phyloP scores from a whole-genome alignment of 2,888 invertebrate genomes.

The Apamea sordens region DNA sequence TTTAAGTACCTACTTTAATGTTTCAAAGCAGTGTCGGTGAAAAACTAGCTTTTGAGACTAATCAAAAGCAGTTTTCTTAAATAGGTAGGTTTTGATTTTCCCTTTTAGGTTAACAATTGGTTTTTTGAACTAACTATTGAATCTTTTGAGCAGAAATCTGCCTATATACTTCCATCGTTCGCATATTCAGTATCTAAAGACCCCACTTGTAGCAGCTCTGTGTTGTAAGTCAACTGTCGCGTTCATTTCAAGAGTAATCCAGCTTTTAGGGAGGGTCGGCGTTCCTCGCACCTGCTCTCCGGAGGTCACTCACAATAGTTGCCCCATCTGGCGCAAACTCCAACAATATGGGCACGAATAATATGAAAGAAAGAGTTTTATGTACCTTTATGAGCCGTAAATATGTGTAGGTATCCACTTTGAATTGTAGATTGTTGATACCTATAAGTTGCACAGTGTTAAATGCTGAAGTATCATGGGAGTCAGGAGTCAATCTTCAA shows the following conservation, averaged over 20 bases:
- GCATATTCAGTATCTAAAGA: constrained; percentile 1
- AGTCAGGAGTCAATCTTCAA: background rate
- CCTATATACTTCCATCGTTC: background rate
- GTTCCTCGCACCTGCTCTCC: constrained; percentile 60
- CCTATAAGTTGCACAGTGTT: background rate
- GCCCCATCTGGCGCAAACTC: constrained; percentile 46
- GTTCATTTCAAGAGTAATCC: constrained; percentile 52
- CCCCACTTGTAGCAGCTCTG: constrained; percentile 5
- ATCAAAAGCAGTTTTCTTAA: no score
- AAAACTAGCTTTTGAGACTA: no score
- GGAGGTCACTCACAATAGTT: constrained; percentile 52
- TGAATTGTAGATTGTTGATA: no score
- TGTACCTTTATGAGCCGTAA: background rate
- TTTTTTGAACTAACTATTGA: background rate
- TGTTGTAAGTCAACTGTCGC: constrained; percentile 52
- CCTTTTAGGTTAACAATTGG: background rate
- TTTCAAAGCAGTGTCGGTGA: no score
- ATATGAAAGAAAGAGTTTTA: constrained; percentile 24
- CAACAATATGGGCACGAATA: constrained; percentile 35
- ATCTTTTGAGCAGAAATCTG: background rate
- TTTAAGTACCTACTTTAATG: no score
- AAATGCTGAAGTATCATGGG: background rate
- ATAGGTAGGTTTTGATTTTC: background rate
- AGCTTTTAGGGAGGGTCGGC: constrained; percentile 44
- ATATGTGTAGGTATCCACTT: no score